Conservation (phyloP, 35 echinoderm and acorn worm species). For the Holothuria glaberrima region DNA sequence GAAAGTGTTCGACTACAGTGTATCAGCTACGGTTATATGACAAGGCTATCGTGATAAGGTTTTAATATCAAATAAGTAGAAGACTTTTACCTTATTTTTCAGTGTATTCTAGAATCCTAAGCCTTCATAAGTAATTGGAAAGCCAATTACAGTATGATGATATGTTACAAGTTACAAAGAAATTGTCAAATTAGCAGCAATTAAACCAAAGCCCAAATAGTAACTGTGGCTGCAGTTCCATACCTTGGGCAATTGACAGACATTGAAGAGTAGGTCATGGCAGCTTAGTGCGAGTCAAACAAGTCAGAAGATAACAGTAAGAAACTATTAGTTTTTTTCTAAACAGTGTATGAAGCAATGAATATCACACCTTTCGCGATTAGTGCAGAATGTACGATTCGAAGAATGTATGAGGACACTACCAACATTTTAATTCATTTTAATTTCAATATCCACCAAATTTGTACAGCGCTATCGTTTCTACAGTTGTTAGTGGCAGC, state of each 20-base stretch:
- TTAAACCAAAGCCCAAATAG: background rate
- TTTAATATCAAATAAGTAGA: no score
- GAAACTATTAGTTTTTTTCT: background rate
- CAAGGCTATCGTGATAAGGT: no score
- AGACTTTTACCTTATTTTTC: no score
- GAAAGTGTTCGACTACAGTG: no score
- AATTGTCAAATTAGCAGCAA: no score
- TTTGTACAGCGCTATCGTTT: conserved; percentile 36
- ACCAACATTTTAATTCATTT: background rate
- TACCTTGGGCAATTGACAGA: background rate
- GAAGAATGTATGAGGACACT: background rate
- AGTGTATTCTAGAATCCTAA: no score
- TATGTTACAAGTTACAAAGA: no score
- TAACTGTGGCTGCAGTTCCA: background rate
- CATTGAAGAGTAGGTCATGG: background rate
- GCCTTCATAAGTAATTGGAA: background rate
- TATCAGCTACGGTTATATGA: no score
- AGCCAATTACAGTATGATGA: background rate
- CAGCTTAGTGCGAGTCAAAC: background rate
- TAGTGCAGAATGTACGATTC: background rate
- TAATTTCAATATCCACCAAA: conserved; percentile 17
- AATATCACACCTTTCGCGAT: background rate
- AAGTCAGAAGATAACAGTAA: background rate
- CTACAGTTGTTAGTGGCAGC: background rate
- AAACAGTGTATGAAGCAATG: background rate